Evolutionary conservation across 2,797 vertebrate species (phyloP).

Genomic region (Phataginus tetradactyla): DNA sequence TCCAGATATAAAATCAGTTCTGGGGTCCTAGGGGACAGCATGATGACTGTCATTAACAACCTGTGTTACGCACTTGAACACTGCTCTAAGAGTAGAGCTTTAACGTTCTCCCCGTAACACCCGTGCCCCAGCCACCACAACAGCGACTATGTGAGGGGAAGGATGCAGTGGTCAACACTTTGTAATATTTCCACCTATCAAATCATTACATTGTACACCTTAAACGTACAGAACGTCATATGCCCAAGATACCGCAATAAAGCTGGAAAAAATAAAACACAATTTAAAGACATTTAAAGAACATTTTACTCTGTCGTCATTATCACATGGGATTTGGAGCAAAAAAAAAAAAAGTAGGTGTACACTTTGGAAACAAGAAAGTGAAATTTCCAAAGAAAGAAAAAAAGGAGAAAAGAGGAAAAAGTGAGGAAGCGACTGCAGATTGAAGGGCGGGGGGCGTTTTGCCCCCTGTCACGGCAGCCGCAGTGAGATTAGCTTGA

Average conservation of each 20-base stretch:
- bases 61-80: no score
- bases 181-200: not conserved
- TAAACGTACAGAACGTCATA: not conserved
- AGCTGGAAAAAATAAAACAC: not conserved
- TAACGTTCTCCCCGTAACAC: not conserved
- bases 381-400: not conserved
- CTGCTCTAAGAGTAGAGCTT: not conserved
- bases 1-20: not conserved
- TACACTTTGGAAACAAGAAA: not conserved
- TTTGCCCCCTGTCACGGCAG: not conserved
- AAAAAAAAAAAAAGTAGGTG: not conserved
- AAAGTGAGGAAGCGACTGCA: not conserved
- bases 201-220: no score
- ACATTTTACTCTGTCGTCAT: not conserved
- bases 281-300: not conserved
- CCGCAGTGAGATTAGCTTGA: fast-evolving
- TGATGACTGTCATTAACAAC: not conserved
- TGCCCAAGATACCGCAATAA: not conserved
- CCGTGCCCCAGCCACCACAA: no score
- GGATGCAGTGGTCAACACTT: not conserved
- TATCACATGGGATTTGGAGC: not conserved
- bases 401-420: not conserved
- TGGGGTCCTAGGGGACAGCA: not conserved
- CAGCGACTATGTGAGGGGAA: not conserved
- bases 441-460: no score